Evolutionary conservation across 1,140 invertebrate species (phyloP), one percentile per base, ranked within the genome.

Genomic region (Apis dorsata): DNA sequence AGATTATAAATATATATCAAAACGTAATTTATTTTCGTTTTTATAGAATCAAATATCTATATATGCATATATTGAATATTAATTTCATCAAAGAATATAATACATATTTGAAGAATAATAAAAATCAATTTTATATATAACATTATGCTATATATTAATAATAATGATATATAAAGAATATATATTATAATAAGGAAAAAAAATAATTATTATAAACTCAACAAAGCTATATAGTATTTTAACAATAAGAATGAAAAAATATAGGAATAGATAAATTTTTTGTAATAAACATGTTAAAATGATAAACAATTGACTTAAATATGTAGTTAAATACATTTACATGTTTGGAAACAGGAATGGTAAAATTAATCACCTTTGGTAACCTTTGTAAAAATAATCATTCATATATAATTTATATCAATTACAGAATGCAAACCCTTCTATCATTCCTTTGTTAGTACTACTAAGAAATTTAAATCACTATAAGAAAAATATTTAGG

Each of bases 401-500:
- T 24, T 49, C n/a, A 24, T 24, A 17, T 62, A 11, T 62, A 28
- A 59, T 44, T 73, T 59, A 1, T 73, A 59, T 44, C 7, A 28
- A 60, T n/a, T 59, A n/a, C 9, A 44, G 9, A 59, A 73, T 59
- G 53, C 1, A 59, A 15, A 71, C 12, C 15, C 13, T 24, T 8
- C 12, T 73, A 10, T 57, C 2, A 15, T 60, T n/a, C 15, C 19
- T 9, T 71, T 24, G 24, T 57, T 34, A 8, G 5, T 53, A 28
- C n/a, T 66, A 49, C 11, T 55, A 51, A 11, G 15, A 55, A 57
- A 72, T 19, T 19, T 19, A 72, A 72, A 19, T 1, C 28, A 21
- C 19, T 34, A n/a, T 63, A 63, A 24, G 1, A 21, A n/a, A 63
- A 76, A 51, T 53, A 53, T 53, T 65, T 24, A 88, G 74, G 84